Percentiles rank a stretch among this genome's conserved stretches.
phyloP scores from a whole-genome alignment of 2,888 invertebrate species.

The Minunthozetes semirufus region DNA sequence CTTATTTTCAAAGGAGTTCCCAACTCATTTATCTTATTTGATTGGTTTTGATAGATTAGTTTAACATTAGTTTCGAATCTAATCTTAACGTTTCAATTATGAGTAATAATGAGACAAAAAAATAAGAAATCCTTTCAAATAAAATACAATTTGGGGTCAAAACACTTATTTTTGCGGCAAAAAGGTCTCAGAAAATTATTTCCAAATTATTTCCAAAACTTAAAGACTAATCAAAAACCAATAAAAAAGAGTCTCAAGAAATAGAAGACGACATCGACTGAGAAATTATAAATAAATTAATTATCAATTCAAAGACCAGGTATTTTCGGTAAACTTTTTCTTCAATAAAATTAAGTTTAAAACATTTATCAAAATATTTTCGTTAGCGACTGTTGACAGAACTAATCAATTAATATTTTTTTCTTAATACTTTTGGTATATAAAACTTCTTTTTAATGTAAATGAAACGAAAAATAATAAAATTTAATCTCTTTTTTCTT shows the following conservation, averaged over 20 bases:
- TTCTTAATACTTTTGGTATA: not conserved
- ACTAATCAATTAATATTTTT: not conserved
- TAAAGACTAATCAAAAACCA: too few relatives aligned
- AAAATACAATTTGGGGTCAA: not conserved
- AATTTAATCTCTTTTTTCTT: too few relatives aligned
- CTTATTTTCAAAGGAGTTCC: not conserved
- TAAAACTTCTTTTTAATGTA: too few relatives aligned
- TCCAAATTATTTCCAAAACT: too few relatives aligned
- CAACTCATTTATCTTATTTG: not conserved
- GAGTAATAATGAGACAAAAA: not conserved
- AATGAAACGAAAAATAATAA: too few relatives aligned
- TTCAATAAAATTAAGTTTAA: not conserved
- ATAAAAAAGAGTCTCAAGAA: not conserved
- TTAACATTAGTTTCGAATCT: not conserved
- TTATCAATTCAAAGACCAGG: not conserved
- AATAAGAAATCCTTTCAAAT: not conserved
- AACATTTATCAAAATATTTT: conserved; percentile 1
- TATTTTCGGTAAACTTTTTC: not conserved
- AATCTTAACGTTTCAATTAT: not conserved
- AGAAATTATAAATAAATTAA: not conserved
- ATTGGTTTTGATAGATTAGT: not conserved
- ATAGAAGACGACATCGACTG: not conserved
- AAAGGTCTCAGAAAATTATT: not conserved
- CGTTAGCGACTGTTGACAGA: not conserved
- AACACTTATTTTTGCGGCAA: not conserved